These are phyloP conservation scores for Drosophila nannoptera DNA, from an alignment of 1,140 invertebrate species.

Conservation along the genomic window DNA sequence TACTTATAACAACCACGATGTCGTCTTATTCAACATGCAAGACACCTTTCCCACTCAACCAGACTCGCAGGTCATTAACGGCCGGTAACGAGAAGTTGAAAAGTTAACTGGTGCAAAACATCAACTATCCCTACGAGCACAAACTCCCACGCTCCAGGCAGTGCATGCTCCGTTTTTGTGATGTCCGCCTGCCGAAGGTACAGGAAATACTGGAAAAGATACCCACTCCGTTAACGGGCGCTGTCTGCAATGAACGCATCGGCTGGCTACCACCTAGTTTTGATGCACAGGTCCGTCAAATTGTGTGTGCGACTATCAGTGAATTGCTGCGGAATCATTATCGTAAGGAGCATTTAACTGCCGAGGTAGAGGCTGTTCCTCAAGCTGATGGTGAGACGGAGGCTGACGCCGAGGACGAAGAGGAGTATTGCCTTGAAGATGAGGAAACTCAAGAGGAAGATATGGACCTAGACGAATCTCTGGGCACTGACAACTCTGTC, in stretches of 20 bases:
- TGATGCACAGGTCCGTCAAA: constrained; percentile 84
- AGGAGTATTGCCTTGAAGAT: constrained; percentile 46
- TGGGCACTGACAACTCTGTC: constrained; percentile 24
- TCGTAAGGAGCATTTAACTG: constrained; percentile 67
- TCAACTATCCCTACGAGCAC: constrained; percentile 73
- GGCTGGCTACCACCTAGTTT: constrained; percentile 88
- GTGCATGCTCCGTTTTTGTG: constrained; percentile 84
- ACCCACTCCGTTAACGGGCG: constrained; percentile 82
- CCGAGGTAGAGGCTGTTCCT: constrained; percentile 62
- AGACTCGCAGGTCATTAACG: constrained; percentile 43
- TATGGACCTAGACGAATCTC: constrained; percentile 55
- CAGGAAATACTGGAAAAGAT: constrained; percentile 86
- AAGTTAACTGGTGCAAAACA: constrained; percentile 61
- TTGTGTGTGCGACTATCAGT: constrained; percentile 83
- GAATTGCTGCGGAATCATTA: constrained; percentile 81
- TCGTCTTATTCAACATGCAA: constrained; percentile 64
- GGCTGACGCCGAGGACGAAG: constrained; percentile 14
- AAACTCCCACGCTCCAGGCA: constrained; percentile 69
- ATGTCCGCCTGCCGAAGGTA: constrained; percentile 91
- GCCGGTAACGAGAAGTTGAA: constrained; percentile 32
- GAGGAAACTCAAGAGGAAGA: constrained; percentile 61
- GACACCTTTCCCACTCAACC: constrained; percentile 68
- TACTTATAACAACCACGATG: constrained; percentile 80
- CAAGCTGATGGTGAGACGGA: constrained; percentile 45
- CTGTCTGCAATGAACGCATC: constrained; percentile 84